Evolutionary conservation across 2,888 invertebrate species (phyloP).

Genomic region (Drosophila hawaiiensis): DNA sequence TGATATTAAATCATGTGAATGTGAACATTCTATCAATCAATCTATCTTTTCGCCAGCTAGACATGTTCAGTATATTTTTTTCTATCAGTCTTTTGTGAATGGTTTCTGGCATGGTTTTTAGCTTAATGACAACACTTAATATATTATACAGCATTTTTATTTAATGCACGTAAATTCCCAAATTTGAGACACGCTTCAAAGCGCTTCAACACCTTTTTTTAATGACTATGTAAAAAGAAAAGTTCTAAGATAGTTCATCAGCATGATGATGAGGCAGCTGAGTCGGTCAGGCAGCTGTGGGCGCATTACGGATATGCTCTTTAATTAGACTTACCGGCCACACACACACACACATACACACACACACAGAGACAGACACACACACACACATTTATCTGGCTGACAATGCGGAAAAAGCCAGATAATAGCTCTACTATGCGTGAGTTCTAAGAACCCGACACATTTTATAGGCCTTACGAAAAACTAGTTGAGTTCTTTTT

Average conservation of each 20-base stretch:
- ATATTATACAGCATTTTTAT: constrained; percentile 17
- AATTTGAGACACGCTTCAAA: constrained; percentile 27
- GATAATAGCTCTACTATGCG: constrained; percentile 21
- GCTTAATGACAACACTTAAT: neutral
- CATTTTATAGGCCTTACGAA: constrained; percentile 62
- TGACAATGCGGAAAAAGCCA: constrained; percentile 61
- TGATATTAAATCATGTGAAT: neutral
- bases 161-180: constrained; percentile 19
- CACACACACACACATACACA: constrained; percentile 3
- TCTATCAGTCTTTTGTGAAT: neutral
- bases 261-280: neutral
- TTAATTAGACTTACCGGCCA: constrained; percentile 41
- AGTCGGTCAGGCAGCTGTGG: constrained; percentile 20
- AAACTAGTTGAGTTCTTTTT: constrained; percentile 69
- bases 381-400: neutral
- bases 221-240: constrained; percentile 22
- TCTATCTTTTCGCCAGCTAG: neutral
- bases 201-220: constrained; percentile 30
- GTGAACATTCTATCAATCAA: neutral
- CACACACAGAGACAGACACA: neutral
- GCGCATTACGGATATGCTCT: constrained; percentile 60
- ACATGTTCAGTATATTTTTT: neutral
- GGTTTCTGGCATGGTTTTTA: neutral
- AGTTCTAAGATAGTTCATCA: constrained; percentile 15
- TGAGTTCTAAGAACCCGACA: constrained; percentile 70